phyloP scores from a whole-genome alignment of 37 sponge, comb jelly and placozoan species.

The Oopsacas minuta region DNA sequence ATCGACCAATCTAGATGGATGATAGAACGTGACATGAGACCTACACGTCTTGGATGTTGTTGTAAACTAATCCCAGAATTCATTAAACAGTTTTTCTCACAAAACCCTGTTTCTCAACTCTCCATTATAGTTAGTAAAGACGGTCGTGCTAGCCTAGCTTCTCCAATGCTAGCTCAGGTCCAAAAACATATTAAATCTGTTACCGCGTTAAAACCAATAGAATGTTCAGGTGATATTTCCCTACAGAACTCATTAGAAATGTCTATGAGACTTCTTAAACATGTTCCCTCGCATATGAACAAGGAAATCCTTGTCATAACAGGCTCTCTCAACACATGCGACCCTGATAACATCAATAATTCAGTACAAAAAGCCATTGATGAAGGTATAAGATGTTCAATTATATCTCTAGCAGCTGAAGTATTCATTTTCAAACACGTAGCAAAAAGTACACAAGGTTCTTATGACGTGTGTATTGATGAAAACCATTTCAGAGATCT shows the following conservation, averaged over 20 bases:
- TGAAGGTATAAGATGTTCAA: slow-evolving; percentile 46
- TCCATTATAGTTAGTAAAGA: not conserved
- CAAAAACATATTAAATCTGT: not conserved
- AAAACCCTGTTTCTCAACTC: not conserved
- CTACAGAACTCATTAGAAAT: not conserved
- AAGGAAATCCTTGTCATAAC: slow-evolving; percentile 67
- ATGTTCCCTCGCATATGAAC: slow-evolving; percentile 76
- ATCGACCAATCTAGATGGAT: slow-evolving; percentile 65
- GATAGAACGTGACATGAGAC: slow-evolving; percentile 72
- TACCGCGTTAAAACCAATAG: not conserved
- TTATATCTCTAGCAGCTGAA: slow-evolving; percentile 80
- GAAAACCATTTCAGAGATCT: slow-evolving; percentile 76
- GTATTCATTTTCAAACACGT: slow-evolving; percentile 69
- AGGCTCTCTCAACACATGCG: slow-evolving; percentile 75
- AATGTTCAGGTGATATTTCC: not conserved
- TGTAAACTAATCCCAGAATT: not conserved
- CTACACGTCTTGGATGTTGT: slow-evolving; percentile 47
- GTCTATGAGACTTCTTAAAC: slow-evolving; percentile 24
- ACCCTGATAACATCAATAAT: slow-evolving; percentile 76
- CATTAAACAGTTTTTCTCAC: not conserved
- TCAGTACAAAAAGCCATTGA: slow-evolving; percentile 50
- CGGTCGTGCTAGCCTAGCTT: not conserved
- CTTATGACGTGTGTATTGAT: slow-evolving; percentile 59
- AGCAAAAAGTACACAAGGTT: slow-evolving; percentile 63
- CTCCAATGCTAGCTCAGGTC: not conserved